Base-by-base conservation (phyloP, 2,888 invertebrate genomes). In the Sinohyriopsis cumingii region DNA sequence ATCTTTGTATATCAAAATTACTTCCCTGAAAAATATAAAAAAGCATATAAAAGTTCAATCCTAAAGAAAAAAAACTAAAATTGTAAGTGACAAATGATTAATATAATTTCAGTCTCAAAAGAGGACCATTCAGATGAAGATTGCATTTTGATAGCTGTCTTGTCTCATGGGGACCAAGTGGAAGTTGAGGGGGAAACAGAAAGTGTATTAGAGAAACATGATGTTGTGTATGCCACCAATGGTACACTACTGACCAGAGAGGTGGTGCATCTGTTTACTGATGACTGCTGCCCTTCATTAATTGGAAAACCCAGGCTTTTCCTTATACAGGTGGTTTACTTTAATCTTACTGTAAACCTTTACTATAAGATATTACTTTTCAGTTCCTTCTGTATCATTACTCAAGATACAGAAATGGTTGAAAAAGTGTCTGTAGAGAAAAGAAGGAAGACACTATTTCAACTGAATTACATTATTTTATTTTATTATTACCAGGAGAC, bases 121-220 rank as follows among this genome's bases (percentile, higher is more conserved):
- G 92, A 92, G 90, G 95, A 98, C 90, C 96, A 97, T 89, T 92
- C 93, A 0, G 92, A 96, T 54, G 92, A 93, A 82, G 98, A 98
- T 89, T 97, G 97, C 86, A 91, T 98, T 78, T 90, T 95, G 0
- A 92, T 97, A 83, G 94, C 95, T 61, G 94, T 98, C 59, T 91
- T 98, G 78, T 94, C 95, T 67, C 98, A 98, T 87, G 98, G 98
- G 53, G 97, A 97, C 88, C 91, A 94, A 81, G 96, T 95, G 9
- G 93, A 95, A 86, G 91, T 97, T 68, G 96, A 95, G 90, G 95
- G 95, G 59, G 94, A 93, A 87, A 96, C 97, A 88, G 93, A 93
- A 18, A 93, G 94, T 73, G 96, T 96, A 89, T 94, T 94, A 86
- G 76, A 74, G 53, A 70, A 72, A 53, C 77, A 80, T 55, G 82